Conservation (phyloP, 2,797 vertebrate species). For the Malurus splendens region DNA sequence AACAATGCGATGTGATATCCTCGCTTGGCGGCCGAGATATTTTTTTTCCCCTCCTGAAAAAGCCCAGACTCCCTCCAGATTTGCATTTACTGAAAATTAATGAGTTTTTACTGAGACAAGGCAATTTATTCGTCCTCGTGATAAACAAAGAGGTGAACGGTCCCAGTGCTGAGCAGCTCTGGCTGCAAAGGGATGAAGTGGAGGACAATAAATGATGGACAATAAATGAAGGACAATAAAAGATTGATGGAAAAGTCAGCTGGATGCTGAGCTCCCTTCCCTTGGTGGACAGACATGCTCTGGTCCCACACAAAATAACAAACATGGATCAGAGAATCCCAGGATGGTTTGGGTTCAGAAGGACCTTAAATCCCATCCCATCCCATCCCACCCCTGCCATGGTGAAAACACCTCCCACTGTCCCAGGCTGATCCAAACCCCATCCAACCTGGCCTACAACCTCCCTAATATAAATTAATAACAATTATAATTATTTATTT, state of each 20-base stretch:
- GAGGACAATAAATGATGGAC: neutral
- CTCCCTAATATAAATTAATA: too few species aligned
- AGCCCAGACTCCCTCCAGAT: neutral
- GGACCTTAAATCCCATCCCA: neutral
- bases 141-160: neutral
- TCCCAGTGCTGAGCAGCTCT: neutral
- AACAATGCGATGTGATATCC: neutral
- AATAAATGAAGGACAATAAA: neutral
- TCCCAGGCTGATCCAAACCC: neutral
- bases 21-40: neutral
- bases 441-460: rapidly evolving
- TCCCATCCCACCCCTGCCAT: neutral
- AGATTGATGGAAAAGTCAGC: rapidly evolving
- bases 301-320: neutral
- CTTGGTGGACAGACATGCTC: rapidly evolving
- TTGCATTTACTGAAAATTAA: conserved; percentile 13
- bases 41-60: neutral
- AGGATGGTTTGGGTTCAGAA: neutral
- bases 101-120: neutral
- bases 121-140: neutral
- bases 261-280: neutral
- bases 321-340: neutral
- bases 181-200: neutral
- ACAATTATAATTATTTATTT: too few species aligned
- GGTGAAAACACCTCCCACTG: neutral